Evolutionary conservation across 2,113 vertebrate genomes (phyloP), one percentile per base, ranked within the genome.

Genomic region (Limanda limanda): DNA sequence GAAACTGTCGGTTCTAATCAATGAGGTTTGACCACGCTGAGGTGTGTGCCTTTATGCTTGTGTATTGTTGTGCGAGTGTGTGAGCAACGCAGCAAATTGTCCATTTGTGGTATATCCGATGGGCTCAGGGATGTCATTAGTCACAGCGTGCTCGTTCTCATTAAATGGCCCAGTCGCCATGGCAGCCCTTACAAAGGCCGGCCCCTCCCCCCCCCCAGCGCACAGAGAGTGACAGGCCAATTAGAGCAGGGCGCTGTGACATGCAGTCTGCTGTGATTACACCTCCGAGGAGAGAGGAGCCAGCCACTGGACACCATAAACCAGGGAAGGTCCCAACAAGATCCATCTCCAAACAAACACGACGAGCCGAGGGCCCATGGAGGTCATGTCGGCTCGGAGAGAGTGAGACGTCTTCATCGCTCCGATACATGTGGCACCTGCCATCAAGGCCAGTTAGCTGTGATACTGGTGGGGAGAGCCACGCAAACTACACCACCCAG

Each of bases 81-180:
- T 84, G 87, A 91, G 85, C 83, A 89, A 92, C 92, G 85, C 90
- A 88, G 87, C 84, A 91, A 89, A 93, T 93, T 92, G 91, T 92
- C 89, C 89, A 90, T 93, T 92, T 91, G 92, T 88, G 82, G 82
- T 89, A 83, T 89, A 93, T 94, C 92, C 87, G 91, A 92, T 92
- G 91, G 91, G 91, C 90, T 89, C 92, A 91, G 89, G 85, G 88
- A 90, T 93, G 93, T 92, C 92, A 94, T 94, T 94, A 94, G 93
- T 94, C 93, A 94, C 92, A 93, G 92, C 87, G 74, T 84, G 92
- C 89, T 93, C 90, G 37, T 82, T 89, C 92, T 93, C 93, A 93
- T 94, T 93, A 94, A 92, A 92, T 87, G 87, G 81, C 90, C 86
- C 88, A 88, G 93, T 94, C 92, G 74, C 92, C 89, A 93, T 93